Conservation (phyloP, 2,113 vertebrate species). For the Spizaetus ornatus region DNA sequence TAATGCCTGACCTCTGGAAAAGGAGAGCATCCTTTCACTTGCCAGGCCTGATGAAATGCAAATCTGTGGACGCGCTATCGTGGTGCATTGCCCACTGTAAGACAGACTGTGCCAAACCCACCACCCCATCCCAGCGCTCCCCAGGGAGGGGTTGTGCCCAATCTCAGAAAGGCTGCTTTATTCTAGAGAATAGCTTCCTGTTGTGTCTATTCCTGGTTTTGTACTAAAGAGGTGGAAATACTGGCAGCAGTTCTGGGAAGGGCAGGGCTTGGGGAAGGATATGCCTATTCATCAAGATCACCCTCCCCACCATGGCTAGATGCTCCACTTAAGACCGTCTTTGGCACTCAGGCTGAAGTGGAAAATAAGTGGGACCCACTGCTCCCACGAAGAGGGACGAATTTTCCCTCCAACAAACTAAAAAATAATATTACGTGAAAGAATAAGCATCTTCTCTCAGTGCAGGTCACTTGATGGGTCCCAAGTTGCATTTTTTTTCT, state of each 20-base stretch:
- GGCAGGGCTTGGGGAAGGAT: neutral
- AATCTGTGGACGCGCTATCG: rapidly evolving
- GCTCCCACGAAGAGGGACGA: neutral
- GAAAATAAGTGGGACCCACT: neutral
- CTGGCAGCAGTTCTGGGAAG: neutral
- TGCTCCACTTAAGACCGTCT: neutral
- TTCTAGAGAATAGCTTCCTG: neutral
- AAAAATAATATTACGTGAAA: neutral
- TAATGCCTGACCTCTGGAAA: neutral
- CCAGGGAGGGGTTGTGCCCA: neutral
- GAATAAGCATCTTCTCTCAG: neutral
- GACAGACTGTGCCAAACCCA: neutral
- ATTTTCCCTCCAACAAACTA: neutral
- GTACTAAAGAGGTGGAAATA: neutral
- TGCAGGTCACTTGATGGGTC: neutral
- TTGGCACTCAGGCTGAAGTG: neutral
- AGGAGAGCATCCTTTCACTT: neutral
- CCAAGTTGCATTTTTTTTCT: neutral
- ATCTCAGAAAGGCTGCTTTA: neutral
- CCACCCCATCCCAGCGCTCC: neutral
- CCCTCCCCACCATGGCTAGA: neutral
- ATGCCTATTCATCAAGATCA: neutral
- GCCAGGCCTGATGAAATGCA: neutral
- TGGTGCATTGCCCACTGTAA: neutral
- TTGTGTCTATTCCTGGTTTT: neutral